These are phyloP conservation scores for Drosophila setifemur DNA, from an alignment of 1,140 invertebrate genomes.

Conservation along the genomic window DNA sequence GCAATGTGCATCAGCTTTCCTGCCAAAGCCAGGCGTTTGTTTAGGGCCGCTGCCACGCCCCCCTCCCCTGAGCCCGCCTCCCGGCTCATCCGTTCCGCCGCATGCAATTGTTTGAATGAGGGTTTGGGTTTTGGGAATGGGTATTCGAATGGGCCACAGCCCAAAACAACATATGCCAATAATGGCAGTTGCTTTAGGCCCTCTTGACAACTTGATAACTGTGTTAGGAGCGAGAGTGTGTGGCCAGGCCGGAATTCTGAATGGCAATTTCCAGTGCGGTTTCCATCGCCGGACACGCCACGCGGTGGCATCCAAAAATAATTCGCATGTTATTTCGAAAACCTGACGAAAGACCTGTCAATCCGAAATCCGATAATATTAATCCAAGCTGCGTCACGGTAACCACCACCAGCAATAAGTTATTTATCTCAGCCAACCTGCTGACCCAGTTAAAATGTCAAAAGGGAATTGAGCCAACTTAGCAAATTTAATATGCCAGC, in stretches of 20 bases:
- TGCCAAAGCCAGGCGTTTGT: constrained; percentile 6
- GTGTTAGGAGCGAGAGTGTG: constrained; percentile 27
- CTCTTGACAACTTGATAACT: constrained; percentile 57
- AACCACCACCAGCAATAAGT: constrained; percentile 17
- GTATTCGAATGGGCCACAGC: neutral
- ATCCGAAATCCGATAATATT: constrained; percentile 30
- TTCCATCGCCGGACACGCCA: constrained; percentile 16
- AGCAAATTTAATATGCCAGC: too few relatives aligned
- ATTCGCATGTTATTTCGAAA: constrained; percentile 30
- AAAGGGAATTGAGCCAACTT: too few relatives aligned
- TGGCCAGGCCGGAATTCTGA: constrained; percentile 5
- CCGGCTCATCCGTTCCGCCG: constrained; percentile 8
- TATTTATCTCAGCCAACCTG: neutral
- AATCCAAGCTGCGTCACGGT: constrained; percentile 7
- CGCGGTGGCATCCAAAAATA: constrained; percentile 32
- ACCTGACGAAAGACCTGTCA: constrained; percentile 32
- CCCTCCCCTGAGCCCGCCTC: neutral
- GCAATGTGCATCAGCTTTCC: constrained; percentile 5
- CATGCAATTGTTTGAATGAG: constrained; percentile 61
- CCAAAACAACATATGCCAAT: constrained; percentile 44
- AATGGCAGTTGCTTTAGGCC: constrained; percentile 50
- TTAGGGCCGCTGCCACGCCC: constrained; percentile 6
- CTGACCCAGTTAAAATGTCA: neutral
- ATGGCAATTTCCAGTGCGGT: constrained; percentile 39
- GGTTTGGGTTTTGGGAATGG: constrained; percentile 9